Percentiles rank a stretch among this genome's conserved stretches.
phyloP scores from a whole-genome alignment of 2,113 vertebrate species.

The Thermophis baileyi region DNA sequence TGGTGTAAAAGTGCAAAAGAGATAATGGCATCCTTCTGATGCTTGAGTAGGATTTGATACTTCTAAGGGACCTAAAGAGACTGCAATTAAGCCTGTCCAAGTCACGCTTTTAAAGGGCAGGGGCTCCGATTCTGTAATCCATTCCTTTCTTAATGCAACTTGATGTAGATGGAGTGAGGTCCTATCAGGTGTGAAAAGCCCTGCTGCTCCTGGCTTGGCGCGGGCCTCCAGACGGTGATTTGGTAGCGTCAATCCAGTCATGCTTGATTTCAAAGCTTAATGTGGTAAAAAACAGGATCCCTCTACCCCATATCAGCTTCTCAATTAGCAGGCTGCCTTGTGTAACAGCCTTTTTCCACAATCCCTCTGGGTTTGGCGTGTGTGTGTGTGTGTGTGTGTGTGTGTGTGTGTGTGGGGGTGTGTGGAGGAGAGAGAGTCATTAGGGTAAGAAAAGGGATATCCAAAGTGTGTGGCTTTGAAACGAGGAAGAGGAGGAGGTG shows the following conservation, averaged over 20 bases:
- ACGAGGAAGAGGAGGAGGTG: background rate
- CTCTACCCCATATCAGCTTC: slow-evolving; percentile 80
- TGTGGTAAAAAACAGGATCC: slow-evolving; percentile 65
- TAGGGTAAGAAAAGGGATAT: slow-evolving; percentile 64
- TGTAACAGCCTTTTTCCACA: slow-evolving; percentile 76
- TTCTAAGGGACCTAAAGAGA: slow-evolving; percentile 18
- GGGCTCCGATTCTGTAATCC: slow-evolving; percentile 56
- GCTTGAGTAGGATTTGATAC: background rate
- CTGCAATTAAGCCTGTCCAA: slow-evolving; percentile 56
- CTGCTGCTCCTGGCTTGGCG: slow-evolving; percentile 73
- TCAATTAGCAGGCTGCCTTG: slow-evolving; percentile 86
- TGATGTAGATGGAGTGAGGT: slow-evolving; percentile 76
- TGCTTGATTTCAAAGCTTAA: slow-evolving; percentile 79
- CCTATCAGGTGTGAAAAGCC: slow-evolving; percentile 75
- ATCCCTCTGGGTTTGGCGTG: slow-evolving; percentile 61
- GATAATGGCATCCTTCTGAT: accelerated
- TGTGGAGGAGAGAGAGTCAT: slow-evolving; percentile 34
- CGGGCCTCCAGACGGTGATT: slow-evolving; percentile 80
- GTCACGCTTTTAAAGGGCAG: slow-evolving; percentile 41
- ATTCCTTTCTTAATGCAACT: slow-evolving; percentile 73
- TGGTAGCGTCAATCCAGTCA: slow-evolving; percentile 80
- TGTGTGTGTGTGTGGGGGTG: slow-evolving; percentile 12
- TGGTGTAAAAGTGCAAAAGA: background rate
- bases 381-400: background rate
- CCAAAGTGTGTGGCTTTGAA: slow-evolving; percentile 31